These are phyloP conservation scores for Drosophila rhopaloa DNA, from an alignment of 1,140 invertebrate genomes.

Conservation along the genomic window DNA sequence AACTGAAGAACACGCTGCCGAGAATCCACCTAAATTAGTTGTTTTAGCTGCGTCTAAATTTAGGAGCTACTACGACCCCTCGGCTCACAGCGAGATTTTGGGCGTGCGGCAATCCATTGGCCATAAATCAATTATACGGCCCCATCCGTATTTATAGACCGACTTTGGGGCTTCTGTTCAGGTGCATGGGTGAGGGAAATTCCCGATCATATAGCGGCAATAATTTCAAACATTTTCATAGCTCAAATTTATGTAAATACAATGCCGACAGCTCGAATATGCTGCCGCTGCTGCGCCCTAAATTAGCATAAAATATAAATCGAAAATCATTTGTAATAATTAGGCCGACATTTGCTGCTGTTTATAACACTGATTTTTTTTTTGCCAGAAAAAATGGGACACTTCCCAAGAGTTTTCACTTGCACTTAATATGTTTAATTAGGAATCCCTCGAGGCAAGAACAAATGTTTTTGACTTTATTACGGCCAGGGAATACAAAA, in stretches of 20 bases:
- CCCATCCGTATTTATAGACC: slow-evolving; percentile 40
- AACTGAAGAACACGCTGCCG: slow-evolving; percentile 68
- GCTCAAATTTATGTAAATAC: slow-evolving; percentile 52
- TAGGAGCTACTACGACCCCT: slow-evolving; percentile 44
- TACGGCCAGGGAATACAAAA: slow-evolving; percentile 29
- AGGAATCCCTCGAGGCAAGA: slow-evolving; percentile 56
- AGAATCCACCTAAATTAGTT: slow-evolving; percentile 75
- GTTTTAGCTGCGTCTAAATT: slow-evolving; percentile 80
- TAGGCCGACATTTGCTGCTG: slow-evolving; percentile 64
- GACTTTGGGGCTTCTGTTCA: slow-evolving; percentile 44
- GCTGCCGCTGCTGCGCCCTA: slow-evolving; percentile 8
- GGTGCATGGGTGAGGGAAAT: slow-evolving; percentile 45
- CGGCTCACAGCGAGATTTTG: slow-evolving; percentile 14
- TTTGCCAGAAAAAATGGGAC: slow-evolving; percentile 26
- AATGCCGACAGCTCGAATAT: slow-evolving; percentile 55
- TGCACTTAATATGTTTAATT: slow-evolving; percentile 74
- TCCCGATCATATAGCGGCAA: slow-evolving; percentile 30
- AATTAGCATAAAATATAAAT: slow-evolving; percentile 66
- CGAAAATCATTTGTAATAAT: slow-evolving; percentile 78
- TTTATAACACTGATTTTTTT: slow-evolving; percentile 60
- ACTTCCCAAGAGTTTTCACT: slow-evolving; percentile 2
- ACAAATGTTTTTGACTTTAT: slow-evolving; percentile 64
- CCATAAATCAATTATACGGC: slow-evolving; percentile 79
- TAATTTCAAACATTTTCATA: slow-evolving; percentile 67
- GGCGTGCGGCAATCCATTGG: slow-evolving; percentile 71